Evolutionary conservation across 2,113 vertebrate species (phyloP).

Genomic region (rabbit (Oryctolagus cuniculus)): DNA sequence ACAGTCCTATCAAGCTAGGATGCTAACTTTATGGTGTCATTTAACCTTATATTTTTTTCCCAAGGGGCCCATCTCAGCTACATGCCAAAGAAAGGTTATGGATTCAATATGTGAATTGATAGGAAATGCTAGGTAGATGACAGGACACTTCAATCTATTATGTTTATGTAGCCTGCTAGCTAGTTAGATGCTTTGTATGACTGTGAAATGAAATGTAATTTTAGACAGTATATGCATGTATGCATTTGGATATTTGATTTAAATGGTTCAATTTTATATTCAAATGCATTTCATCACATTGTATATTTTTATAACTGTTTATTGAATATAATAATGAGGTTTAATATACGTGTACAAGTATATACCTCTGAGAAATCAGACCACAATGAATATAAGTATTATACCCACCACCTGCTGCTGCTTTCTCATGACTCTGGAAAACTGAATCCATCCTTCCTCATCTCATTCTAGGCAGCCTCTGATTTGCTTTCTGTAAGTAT

Average conservation of each 20-base stretch:
- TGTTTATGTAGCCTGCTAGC: background rate
- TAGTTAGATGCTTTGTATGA: background rate
- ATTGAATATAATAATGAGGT: background rate
- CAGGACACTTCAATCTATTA: background rate
- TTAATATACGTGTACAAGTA: background rate
- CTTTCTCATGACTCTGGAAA: background rate
- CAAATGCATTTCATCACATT: background rate
- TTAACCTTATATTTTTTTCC: background rate
- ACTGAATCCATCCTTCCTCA: too few species aligned
- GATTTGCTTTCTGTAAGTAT: too few species aligned
- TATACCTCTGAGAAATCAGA: background rate
- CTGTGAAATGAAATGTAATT: background rate
- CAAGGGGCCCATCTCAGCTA: background rate
- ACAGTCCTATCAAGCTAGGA: background rate
- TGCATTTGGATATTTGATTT: background rate
- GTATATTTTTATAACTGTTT: background rate
- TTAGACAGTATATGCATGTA: background rate
- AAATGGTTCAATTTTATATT: background rate
- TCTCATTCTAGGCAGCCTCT: too few species aligned
- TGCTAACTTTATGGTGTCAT: background rate
- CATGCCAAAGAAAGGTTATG: background rate
- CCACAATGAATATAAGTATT: background rate
- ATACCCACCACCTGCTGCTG: too few species aligned
- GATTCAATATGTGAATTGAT: background rate
- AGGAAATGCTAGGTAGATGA: too few species aligned